Base-by-base conservation (phyloP, 2,888 invertebrate species). In the Harpagoxenus sublaevis region DNA sequence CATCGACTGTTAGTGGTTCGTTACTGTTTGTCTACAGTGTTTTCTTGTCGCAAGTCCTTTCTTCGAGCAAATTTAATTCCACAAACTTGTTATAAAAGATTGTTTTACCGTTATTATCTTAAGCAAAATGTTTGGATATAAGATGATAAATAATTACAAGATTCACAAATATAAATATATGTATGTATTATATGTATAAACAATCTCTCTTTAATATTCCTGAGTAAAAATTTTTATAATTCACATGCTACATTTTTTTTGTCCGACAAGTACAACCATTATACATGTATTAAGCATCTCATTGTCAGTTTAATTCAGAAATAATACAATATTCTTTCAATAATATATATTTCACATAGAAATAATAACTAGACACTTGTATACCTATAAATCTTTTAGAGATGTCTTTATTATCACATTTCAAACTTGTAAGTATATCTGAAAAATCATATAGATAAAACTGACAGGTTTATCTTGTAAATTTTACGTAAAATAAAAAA, bases 1-100 rank as follows among this genome's bases (percentile, higher is more conserved):
- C 92, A 88, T 91, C 94, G 86, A 90, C 91, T 92, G 90, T 93
- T 93, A 93, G 91, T 93, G 89, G 89, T 79, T 70, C 1, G 35
- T 35, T 91, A 91, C 63, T 83, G 71, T 77, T 48, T 77, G 28
- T 35, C 39, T 79, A 84, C 51, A 55, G 62, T 79, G 53, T 35
- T 83, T 84, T 81, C 57, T 75, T 18, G 74, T 65, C n/a, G 35
- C 39, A 60, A 83, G 31, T 84, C 77, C 65, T 63, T 48, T 65
- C 75, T 68, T 60, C 45, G 78, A 79, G 39, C 68, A 85, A 65
- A 86, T 18, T 85, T 85, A 79, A 73, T 71, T 78, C 78, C 66
- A 66, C 66, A 84, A 73, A 85, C 62, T 84, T 86, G 66, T 84
- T 79, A 15, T 60, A 18, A 48, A 15, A 83, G 31, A 35, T 53